Evolutionary conservation across 1,140 invertebrate genomes (phyloP), one percentile per base, ranked within the genome.

Genomic region (Asbolus verrucosus): DNA sequence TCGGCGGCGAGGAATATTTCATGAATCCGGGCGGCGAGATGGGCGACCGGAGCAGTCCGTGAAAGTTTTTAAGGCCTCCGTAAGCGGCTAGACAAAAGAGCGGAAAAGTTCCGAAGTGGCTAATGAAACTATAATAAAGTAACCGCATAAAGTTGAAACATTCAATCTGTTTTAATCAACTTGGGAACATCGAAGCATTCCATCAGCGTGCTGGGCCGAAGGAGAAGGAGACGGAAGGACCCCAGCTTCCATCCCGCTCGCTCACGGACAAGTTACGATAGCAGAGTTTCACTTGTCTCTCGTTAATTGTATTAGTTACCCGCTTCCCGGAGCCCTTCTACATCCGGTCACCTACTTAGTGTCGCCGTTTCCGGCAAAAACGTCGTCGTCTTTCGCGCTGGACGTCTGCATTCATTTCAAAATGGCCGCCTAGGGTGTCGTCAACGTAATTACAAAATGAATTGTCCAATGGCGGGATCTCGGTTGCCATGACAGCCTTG

Each of bases 401-500:
- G 77, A 67, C 80, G 74, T 63, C 70, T 77, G 78, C 75, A 75
- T 78, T 78, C 77, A 76, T 78, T 81, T 79, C 80, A 81, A 81
- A 81, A 81, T 81, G 80, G 80, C 80, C 79, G 80, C 80, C 80
- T 80, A 72, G 80, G 80, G 80, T 81, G 80, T 81, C 80, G 80
- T 81, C 80, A 80, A 77, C 79, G 80, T 81, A 81, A 81, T 81
- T 81, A 81, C 80, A 78, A 81, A 81, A 81, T 81, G 80, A 81
- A 81, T 81, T 81, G 80, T 81, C 80, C 80, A 81, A 81, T 81
- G 80, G 80, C 80, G 79, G 80, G 79, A 80, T 80, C 80, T 80
- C 77, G 76, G 80, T 81, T 81, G 77, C 80, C 80, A 81, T 81
- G 80, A 81, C 80, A 80, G 80, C 80, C 78, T 80, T 81, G 80